Evolutionary conservation across 2,113 vertebrate species (phyloP).

Genomic region (Pao palembangensis): DNA sequence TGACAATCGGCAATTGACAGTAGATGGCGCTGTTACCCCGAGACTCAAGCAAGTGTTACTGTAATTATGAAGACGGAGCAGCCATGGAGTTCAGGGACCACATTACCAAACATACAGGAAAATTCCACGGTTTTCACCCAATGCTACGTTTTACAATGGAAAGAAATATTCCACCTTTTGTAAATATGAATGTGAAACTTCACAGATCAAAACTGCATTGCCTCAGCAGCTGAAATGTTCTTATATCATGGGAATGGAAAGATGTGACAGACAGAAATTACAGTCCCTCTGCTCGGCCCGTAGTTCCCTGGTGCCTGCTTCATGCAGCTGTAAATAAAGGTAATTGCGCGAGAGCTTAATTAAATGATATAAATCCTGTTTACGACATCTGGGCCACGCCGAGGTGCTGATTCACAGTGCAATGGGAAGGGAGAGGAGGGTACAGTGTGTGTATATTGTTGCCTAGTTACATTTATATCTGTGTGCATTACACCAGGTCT

Average conservation of each 20-base stretch:
- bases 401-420: constrained; percentile 46
- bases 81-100: not conserved
- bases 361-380: constrained; percentile 78
- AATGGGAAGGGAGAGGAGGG: constrained; percentile 1
- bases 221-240: constrained; percentile 20
- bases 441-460: constrained; percentile 4
- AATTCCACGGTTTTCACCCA: not conserved
- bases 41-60: constrained; percentile 15
- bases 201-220: constrained; percentile 16
- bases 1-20: constrained; percentile 25
- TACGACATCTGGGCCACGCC: constrained; percentile 57
- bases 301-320: constrained; percentile 45
- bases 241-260: constrained; percentile 51
- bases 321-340: constrained; percentile 71
- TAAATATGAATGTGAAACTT: constrained; percentile 26
- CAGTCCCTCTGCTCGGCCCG: constrained; percentile 46
- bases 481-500: constrained; percentile 12
- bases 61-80: not conserved
- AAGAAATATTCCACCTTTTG: constrained; percentile 7
- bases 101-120: not conserved
- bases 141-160: not conserved
- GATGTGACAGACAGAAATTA: constrained; percentile 60
- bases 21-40: constrained; percentile 68
- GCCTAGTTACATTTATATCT: constrained; percentile 11
- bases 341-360: constrained; percentile 76